Evolutionary conservation across 2,888 invertebrate species (phyloP).

Genomic region (Lacanobia wlatinum): DNA sequence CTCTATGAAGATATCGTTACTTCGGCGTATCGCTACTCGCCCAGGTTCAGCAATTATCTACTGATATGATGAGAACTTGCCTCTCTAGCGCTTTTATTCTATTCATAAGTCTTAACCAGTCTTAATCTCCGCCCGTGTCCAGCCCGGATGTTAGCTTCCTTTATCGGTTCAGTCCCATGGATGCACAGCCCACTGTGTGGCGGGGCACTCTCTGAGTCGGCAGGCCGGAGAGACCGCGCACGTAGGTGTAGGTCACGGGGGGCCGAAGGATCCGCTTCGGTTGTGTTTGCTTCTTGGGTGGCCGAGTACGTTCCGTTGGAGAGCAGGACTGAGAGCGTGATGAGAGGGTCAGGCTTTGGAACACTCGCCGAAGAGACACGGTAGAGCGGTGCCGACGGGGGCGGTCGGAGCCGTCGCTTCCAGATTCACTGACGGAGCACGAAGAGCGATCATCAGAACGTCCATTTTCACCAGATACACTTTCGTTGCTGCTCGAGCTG

Average conservation of each 20-base stretch:
- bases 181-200: slow-evolving; percentile 81
- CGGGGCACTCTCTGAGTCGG: slow-evolving; percentile 95
- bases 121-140: slow-evolving; percentile 81
- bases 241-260: slow-evolving; percentile 95
- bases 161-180: slow-evolving; percentile 85
- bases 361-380: slow-evolving; percentile 93
- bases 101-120: slow-evolving; percentile 85
- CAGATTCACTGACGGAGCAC: slow-evolving; percentile 91
- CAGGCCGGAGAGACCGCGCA: slow-evolving; percentile 94
- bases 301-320: slow-evolving; percentile 85
- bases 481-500: slow-evolving; percentile 88
- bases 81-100: slow-evolving; percentile 80
- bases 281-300: slow-evolving; percentile 91
- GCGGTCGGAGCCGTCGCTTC: slow-evolving; percentile 91
- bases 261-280: slow-evolving; percentile 95
- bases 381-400: slow-evolving; percentile 89
- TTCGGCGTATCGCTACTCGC: slow-evolving; percentile 66
- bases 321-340: slow-evolving; percentile 92
- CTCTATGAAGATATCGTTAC: slow-evolving; percentile 79
- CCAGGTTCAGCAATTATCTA: slow-evolving; percentile 77
- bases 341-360: slow-evolving; percentile 92
- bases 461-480: slow-evolving; percentile 82
- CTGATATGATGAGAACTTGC: slow-evolving; percentile 86
- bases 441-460: slow-evolving; percentile 87
- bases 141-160: slow-evolving; percentile 63